A percentile compares a stretch with the other conserved stretches of the same genome.
Conservation (phyloP, 2,797 vertebrate genomes). For the Liasis olivaceus region DNA sequence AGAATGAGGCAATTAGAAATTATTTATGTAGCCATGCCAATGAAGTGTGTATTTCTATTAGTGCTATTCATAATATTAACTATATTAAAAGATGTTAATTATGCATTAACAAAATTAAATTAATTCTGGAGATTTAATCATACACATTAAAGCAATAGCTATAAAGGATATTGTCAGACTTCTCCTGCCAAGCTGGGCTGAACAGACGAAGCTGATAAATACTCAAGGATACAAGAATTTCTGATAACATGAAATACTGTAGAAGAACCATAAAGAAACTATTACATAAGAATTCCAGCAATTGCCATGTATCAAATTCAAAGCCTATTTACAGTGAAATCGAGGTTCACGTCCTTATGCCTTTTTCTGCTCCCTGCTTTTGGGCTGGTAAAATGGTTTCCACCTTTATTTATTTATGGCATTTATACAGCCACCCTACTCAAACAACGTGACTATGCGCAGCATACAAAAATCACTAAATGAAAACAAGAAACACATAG, state of each 20-base stretch:
- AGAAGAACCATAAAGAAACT: background rate
- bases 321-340: background rate
- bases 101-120: slow-evolving; percentile 56
- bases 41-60: slow-evolving; percentile 32
- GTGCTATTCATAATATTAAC: slow-evolving; percentile 56
- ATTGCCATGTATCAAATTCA: background rate
- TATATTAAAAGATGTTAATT: slow-evolving; percentile 61
- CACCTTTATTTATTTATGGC: background rate
- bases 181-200: background rate
- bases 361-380: background rate
- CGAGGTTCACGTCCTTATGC: background rate
- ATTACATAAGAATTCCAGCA: background rate
- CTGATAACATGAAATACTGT: background rate
- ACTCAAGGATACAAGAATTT: background rate
- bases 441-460: background rate
- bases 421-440: background rate
- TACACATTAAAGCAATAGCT: slow-evolving; percentile 60
- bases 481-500: background rate
- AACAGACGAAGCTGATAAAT: background rate
- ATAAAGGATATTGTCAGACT: slow-evolving; percentile 34
- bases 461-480: too few relatives aligned
- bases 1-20: background rate
- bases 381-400: background rate
- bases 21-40: background rate
- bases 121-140: slow-evolving; percentile 67